Evolutionary conservation across 2,888 invertebrate genomes (phyloP).

Genomic region (Mythimna lalbum): DNA sequence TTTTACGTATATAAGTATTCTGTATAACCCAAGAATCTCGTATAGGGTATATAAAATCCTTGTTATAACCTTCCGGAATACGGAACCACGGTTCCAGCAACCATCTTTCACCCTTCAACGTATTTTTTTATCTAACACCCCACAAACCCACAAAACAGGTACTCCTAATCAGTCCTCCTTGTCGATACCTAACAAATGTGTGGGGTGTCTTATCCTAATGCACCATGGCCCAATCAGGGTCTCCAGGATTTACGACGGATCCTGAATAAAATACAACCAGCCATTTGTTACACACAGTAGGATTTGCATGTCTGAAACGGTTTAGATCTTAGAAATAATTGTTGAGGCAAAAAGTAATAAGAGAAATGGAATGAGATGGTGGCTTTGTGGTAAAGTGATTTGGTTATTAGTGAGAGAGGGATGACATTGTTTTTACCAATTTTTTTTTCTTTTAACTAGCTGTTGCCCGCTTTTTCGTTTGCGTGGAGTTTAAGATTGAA

Average conservation of each 20-base stretch:
- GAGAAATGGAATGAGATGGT: neutral
- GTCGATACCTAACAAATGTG: conserved; percentile 59
- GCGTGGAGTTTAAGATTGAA: too few relatives aligned
- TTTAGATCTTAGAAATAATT: conserved; percentile 49
- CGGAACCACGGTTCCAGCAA: neutral
- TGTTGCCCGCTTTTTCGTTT: too few relatives aligned
- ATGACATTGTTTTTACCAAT: neutral
- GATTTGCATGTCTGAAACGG: conserved; percentile 67
- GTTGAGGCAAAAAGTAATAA: conserved; percentile 36
- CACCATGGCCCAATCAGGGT: conserved; percentile 67
- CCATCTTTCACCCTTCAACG: neutral
- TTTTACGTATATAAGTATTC: too few relatives aligned
- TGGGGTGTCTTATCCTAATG: conserved; percentile 48
- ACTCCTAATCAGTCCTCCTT: conserved; percentile 58
- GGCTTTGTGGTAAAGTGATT: conserved; percentile 25
- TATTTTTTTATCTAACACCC: conserved; percentile 7
- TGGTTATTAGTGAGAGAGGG: neutral
- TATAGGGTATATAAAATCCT: too few relatives aligned
- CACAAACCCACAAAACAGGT: conserved; percentile 49
- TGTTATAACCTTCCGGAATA: neutral
- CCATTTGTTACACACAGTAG: conserved; percentile 67
- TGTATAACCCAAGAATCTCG: too few relatives aligned
- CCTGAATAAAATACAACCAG: conserved; percentile 69
- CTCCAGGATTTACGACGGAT: conserved; percentile 69
- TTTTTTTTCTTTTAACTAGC: neutral